Conservation (phyloP, 2,113 vertebrate species). For the Spea bombifrons region DNA sequence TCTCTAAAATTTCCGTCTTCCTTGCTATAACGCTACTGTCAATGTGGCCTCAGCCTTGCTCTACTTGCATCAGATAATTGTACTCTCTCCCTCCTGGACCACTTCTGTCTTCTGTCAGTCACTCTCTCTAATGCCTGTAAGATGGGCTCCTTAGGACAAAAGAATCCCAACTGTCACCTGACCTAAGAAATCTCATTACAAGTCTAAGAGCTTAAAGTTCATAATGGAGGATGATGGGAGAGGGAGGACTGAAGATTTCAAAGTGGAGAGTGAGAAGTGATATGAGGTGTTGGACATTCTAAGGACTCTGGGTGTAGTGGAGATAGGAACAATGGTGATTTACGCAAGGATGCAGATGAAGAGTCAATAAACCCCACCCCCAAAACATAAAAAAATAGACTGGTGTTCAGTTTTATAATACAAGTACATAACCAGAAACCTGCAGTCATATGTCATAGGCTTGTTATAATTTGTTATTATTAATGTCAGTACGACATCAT, state of each 20-base stretch:
- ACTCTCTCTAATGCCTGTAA: conserved; percentile 12
- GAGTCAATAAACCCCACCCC: no score
- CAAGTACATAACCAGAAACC: not conserved
- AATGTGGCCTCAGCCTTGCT: not conserved
- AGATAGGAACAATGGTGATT: no score
- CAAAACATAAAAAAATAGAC: no score
- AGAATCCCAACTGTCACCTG: conserved; percentile 31
- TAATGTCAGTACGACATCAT: not conserved
- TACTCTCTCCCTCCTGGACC: not conserved
- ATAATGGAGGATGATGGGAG: conserved; percentile 3
- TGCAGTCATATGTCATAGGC: not conserved
- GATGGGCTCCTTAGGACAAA: conserved; percentile 16
- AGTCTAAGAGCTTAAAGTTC: conserved; percentile 26
- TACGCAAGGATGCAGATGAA: no score
- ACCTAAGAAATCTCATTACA: conserved; percentile 40
- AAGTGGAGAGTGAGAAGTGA: not conserved
- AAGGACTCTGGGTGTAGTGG: no score
- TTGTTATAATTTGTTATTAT: not conserved
- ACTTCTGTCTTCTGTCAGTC: conserved; percentile 9
- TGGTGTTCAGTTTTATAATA: no score
- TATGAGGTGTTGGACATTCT: no score
- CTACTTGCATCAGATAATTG: no score
- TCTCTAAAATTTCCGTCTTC: no score
- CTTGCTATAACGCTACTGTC: not conserved
- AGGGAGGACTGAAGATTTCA: not conserved